Conservation (phyloP, 2,888 invertebrate species). For the Isoperla grammatica region DNA sequence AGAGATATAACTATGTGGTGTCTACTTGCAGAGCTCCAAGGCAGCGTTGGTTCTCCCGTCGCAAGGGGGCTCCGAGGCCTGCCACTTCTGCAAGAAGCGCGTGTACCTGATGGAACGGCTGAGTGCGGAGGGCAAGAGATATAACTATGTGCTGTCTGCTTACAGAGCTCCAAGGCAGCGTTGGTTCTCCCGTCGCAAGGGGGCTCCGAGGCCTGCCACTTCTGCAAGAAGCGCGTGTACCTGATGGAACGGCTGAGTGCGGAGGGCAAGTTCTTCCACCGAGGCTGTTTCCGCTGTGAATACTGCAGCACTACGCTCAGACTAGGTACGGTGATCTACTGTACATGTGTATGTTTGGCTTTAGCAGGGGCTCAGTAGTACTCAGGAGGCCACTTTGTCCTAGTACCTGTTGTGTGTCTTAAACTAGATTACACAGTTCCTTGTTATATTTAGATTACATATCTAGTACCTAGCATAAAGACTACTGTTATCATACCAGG, state of each 20-base stretch:
- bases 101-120: slow-evolving; percentile 93
- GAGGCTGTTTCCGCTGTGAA: slow-evolving; percentile 90
- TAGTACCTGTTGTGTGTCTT: too few relatives aligned
- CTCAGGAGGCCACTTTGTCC: too few relatives aligned
- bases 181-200: slow-evolving; percentile 58
- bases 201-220: slow-evolving; percentile 72
- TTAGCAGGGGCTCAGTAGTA: too few relatives aligned
- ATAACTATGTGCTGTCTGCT: too few relatives aligned
- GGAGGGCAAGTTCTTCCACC: slow-evolving; percentile 85
- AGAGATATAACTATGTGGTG: too few relatives aligned
- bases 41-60: slow-evolving; percentile 55
- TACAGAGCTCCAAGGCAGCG: slow-evolving; percentile 54
- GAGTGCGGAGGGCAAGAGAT: slow-evolving; percentile 80
- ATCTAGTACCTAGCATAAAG: too few relatives aligned
- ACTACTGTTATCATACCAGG: too few relatives aligned
- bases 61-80: slow-evolving; percentile 66
- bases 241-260: slow-evolving; percentile 87
- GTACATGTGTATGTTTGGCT: too few relatives aligned
- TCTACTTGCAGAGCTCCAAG: slow-evolving; percentile 50
- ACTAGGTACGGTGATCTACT: slow-evolving; percentile 50
- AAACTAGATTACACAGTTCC: too few relatives aligned
- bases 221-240: slow-evolving; percentile 88
- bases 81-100: slow-evolving; percentile 83
- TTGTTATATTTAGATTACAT: too few relatives aligned
- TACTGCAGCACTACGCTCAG: slow-evolving; percentile 82